Percentiles rank a stretch among this genome's conserved stretches.
Conservation (phyloP, 1,140 invertebrate genomes). For the Watersipora subatra region DNA sequence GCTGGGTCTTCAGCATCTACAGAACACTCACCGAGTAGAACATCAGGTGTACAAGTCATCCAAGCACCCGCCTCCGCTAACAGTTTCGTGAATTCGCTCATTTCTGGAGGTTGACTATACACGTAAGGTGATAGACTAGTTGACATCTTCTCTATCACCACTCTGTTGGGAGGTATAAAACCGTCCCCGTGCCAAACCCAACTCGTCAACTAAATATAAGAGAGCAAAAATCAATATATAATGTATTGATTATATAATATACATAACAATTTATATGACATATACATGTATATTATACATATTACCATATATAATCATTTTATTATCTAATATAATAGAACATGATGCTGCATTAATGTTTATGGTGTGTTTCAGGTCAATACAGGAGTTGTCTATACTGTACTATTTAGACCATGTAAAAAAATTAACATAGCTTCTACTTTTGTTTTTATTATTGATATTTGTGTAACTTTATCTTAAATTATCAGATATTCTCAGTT, state of each 20-base stretch:
- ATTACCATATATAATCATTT: too few species aligned
- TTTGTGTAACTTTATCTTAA: too few species aligned
- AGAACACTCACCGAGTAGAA: neutral
- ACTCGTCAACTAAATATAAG: neutral
- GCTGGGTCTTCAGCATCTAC: too few species aligned
- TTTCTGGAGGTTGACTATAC: neutral
- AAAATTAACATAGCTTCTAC: too few species aligned
- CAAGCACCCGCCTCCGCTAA: neutral
- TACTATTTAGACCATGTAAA: too few species aligned
- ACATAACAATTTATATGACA: neutral
- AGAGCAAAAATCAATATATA: neutral
- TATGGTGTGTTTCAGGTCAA: too few species aligned
- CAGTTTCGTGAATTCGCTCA: neutral
- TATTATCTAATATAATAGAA: too few species aligned
- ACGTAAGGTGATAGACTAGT: neutral
- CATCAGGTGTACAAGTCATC: neutral
- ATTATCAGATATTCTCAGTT: too few species aligned
- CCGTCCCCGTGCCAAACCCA: conserved; percentile 3
- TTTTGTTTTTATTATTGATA: too few species aligned
- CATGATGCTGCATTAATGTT: too few species aligned
- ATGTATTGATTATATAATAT: neutral
- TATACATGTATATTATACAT: neutral
- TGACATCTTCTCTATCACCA: neutral
- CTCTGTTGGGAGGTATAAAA: neutral
- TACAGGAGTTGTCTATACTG: too few species aligned